Evolutionary conservation across 2,113 vertebrate genomes (phyloP).

Genomic region (Neolamprologus modestus): DNA sequence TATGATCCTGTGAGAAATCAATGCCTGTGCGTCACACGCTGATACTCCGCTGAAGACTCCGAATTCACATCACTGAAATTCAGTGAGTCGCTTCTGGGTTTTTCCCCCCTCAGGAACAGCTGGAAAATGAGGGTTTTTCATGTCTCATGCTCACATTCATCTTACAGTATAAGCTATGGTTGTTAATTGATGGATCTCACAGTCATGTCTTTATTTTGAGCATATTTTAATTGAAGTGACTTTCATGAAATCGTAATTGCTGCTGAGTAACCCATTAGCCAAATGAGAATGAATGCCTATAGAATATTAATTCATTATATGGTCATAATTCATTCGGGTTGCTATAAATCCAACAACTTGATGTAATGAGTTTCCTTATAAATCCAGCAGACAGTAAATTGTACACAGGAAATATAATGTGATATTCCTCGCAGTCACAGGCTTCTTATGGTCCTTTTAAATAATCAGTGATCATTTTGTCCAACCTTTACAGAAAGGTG

Average conservation of each 20-base stretch:
- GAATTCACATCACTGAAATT: slow-evolving; percentile 32
- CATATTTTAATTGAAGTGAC: slow-evolving; percentile 61
- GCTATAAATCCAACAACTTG: neutral
- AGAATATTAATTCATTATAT: slow-evolving; percentile 39
- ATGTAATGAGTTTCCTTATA: slow-evolving; percentile 2
- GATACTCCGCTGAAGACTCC: slow-evolving; percentile 5
- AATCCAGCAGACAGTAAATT: neutral
- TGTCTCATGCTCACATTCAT: slow-evolving; percentile 17
- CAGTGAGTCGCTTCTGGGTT: neutral
- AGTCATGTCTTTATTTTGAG: slow-evolving; percentile 40
- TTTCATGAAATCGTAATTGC: slow-evolving; percentile 57
- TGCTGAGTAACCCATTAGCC: slow-evolving; percentile 41
- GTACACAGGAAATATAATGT: neutral
- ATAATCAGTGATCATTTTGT: neutral
- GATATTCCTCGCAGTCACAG: neutral
- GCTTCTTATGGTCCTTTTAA: neutral
- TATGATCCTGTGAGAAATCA: slow-evolving; percentile 55
- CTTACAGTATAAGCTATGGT: neutral
- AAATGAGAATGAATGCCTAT: slow-evolving; percentile 37
- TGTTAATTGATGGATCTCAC: slow-evolving; percentile 31
- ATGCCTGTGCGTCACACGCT: slow-evolving; percentile 29
- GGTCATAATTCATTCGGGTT: neutral
- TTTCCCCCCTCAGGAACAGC: neutral
- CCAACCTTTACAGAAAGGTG: neutral
- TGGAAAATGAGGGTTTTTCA: slow-evolving; percentile 17